Base-by-base conservation (phyloP, 2,113 vertebrate species). In the Kryptolebias marmoratus region DNA sequence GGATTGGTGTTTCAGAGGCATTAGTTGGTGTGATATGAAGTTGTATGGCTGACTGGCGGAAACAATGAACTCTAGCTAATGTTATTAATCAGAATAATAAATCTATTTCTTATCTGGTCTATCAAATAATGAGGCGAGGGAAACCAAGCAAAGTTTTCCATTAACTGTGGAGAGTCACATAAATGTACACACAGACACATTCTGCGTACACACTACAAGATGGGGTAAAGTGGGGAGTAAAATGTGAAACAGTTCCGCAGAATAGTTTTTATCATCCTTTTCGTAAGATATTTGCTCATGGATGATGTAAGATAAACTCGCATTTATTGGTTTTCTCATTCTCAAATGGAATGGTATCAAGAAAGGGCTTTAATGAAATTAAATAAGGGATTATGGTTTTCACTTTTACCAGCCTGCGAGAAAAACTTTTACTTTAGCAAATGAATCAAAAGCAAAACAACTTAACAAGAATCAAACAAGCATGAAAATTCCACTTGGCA, bases 71-170 rank as follows among this genome's bases (percentile, higher is more conserved):
- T 90, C 87, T 74, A 65, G 71, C 80, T 90, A 91, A 91, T 78
- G 59, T 81, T 91, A 92, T 94, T 94, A 90, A 93, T 92, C 87
- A 78, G 69, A 90, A 90, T 86, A 85, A 91, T 90, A 88, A 93
- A 91, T 90, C 90, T 92, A 89, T 88, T 88, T 91, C 84, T 92
- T 86, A 91, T 90, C 83, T 81, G 78, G 67, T 86, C 88, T 87
- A 90, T 91, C 89, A 92, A 90, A 92, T 86, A 90, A 87, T 90
- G 86, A 90, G 79, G 86, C 71, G 55, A 66, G 79, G 74, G 88
- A 76, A 88, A 80, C 79, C 71, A 73, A 80, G 80, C 73, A 70
- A 71, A 68, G 68, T 79, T 85, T 90, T 82, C 85, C 73, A 87
- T 91, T 89, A 91, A 88, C 66, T 8, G 4, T 63, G 60, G 62